phyloP scores from a whole-genome alignment of 2,113 vertebrate genomes.

The Electrona antarctica region DNA sequence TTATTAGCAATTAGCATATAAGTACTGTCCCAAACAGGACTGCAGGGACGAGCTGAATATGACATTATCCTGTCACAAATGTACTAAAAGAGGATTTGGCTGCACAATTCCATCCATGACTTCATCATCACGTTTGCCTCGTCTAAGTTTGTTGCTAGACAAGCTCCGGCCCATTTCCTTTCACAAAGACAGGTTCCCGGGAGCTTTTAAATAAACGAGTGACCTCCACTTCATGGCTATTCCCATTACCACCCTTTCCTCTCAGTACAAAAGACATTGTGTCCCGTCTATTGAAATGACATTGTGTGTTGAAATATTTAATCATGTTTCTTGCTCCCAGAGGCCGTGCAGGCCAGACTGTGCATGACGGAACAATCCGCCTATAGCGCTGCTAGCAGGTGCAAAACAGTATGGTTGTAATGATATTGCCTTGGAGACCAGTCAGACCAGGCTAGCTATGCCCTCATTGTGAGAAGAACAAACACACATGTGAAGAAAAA shows the following conservation, averaged over 20 bases:
- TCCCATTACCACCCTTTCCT: conserved; percentile 38
- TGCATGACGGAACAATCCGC: too few relatives aligned
- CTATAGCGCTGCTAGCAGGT: conserved; percentile 37
- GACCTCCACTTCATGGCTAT: conserved; percentile 39
- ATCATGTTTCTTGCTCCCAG: conserved; percentile 30
- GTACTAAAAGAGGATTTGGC: too few relatives aligned
- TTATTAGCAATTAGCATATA: too few relatives aligned
- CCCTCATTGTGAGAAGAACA: conserved; percentile 11
- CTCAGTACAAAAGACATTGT: conserved; percentile 56
- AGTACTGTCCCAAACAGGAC: too few relatives aligned
- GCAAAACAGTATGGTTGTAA: conserved; percentile 26
- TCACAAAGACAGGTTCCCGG: conserved; percentile 8
- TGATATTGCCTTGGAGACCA: conserved; percentile 63
- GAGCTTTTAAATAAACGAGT: conserved; percentile 37
- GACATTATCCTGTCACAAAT: too few relatives aligned
- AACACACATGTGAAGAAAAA: not conserved
- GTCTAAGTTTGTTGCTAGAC: conserved; percentile 34
- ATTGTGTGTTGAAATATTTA: conserved; percentile 58
- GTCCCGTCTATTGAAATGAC: conserved; percentile 12
- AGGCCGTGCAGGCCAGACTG: not conserved
- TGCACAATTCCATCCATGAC: too few relatives aligned
- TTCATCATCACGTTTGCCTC: not conserved
- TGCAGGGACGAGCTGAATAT: too few relatives aligned
- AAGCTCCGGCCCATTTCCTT: conserved; percentile 46
- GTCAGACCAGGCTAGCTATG: conserved; percentile 58